Conservation (phyloP, 2,113 vertebrate genomes). For the Cichladusa arquata region DNA sequence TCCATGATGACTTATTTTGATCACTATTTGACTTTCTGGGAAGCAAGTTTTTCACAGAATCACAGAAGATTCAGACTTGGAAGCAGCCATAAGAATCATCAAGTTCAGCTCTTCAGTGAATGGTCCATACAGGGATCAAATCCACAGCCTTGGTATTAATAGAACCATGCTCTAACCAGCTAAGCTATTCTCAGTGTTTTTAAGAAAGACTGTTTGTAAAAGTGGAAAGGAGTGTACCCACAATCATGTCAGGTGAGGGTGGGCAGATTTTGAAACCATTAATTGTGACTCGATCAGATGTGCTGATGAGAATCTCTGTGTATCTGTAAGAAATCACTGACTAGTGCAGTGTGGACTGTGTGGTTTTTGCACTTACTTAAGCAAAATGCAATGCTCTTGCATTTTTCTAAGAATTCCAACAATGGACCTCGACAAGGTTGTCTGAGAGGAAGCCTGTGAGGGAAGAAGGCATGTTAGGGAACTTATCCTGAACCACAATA, state of each 20-base stretch:
- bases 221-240: not conserved
- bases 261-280: not conserved
- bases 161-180: not conserved
- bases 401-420: not conserved
- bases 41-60: not conserved
- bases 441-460: not conserved
- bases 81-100: not conserved
- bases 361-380: not conserved
- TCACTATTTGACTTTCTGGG: not conserved
- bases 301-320: not conserved
- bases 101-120: not conserved
- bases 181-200: not conserved
- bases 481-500: not conserved
- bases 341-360: not conserved
- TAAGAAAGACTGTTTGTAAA: not conserved
- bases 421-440: not conserved
- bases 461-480: not conserved
- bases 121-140: not conserved
- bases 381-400: not conserved
- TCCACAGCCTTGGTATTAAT: not conserved
- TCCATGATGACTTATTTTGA: not conserved
- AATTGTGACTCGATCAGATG: rapidly evolving
- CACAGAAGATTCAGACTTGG: not conserved
- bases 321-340: not conserved
- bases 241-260: not conserved